Evolutionary conservation across 2,888 invertebrate genomes (phyloP).

Genomic region (Anagyrus pseudococci): DNA sequence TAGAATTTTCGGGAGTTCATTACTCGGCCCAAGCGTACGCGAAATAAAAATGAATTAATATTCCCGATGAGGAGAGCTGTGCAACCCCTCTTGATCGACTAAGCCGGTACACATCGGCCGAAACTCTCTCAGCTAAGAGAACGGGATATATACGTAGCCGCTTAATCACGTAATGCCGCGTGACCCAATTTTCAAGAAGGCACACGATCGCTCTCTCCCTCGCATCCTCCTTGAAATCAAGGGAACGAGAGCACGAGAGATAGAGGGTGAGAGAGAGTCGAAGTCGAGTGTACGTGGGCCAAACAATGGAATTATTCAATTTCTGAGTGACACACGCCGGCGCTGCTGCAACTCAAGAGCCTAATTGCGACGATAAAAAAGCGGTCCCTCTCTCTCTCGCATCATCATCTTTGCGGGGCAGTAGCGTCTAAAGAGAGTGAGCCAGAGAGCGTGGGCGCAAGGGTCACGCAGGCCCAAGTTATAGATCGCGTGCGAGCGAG

Average conservation of each 20-base stretch:
- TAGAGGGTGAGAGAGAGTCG: background rate
- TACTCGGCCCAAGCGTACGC: no score
- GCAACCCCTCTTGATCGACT: no score
- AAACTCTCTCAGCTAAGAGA: no score
- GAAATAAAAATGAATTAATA: no score
- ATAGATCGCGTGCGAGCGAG: background rate
- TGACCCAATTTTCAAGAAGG: slow-evolving; percentile 2
- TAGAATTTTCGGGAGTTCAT: no score
- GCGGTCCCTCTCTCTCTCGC: background rate
- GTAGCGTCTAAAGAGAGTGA: no score
- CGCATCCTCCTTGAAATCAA: background rate
- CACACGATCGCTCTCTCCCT: no score
- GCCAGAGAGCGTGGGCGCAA: background rate
- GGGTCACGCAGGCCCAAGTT: background rate
- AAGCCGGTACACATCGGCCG: no score
- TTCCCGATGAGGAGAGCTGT: no score
- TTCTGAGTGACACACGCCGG: background rate
- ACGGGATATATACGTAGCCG: no score
- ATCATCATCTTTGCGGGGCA: background rate
- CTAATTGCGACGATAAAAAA: slow-evolving; percentile 16
- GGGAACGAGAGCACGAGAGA: background rate
- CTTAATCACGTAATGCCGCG: slow-evolving; percentile 7
- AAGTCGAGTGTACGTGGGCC: background rate
- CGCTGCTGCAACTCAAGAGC: no score
- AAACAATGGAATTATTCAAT: slow-evolving; percentile 18